Percentiles rank a stretch among this genome's conserved stretches.
These are phyloP conservation scores for Bombus difficillimus DNA, from an alignment of 1,140 invertebrate genomes.

Conservation along the genomic window DNA sequence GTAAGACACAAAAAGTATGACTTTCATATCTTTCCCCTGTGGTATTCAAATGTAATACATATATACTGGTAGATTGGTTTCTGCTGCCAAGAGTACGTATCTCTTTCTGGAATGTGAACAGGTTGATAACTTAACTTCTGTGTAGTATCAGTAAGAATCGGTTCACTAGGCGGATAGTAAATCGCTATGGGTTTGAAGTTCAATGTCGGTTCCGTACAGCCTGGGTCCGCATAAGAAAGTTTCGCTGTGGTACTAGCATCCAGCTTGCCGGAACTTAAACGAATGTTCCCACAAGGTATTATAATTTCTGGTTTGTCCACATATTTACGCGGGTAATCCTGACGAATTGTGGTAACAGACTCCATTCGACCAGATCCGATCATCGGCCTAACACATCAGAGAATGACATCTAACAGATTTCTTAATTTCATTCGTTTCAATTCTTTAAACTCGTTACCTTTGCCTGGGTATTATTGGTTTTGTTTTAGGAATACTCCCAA, in stretches of 20 bases:
- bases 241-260: constrained; percentile 70
- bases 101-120: constrained; percentile 61
- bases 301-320: constrained; percentile 77
- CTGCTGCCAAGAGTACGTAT: constrained; percentile 74
- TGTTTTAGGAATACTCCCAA: constrained; percentile 68
- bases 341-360: constrained; percentile 86
- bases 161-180: constrained; percentile 82
- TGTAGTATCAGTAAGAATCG: constrained; percentile 80
- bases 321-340: constrained; percentile 87
- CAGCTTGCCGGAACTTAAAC: constrained; percentile 75
- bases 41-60: constrained; percentile 28
- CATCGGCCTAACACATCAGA: constrained; percentile 34
- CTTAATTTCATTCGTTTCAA: background rate
- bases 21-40: background rate
- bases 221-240: constrained; percentile 74
- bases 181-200: constrained; percentile 83
- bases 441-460: constrained; percentile 64
- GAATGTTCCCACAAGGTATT: constrained; percentile 79
- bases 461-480: constrained; percentile 71
- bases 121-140: constrained; percentile 77
- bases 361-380: constrained; percentile 86
- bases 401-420: background rate
- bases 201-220: constrained; percentile 66
- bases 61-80: constrained; percentile 74
- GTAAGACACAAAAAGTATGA: background rate